Evolutionary conservation across 2,113 vertebrate genomes (phyloP).

Genomic region (Egretta garzetta): DNA sequence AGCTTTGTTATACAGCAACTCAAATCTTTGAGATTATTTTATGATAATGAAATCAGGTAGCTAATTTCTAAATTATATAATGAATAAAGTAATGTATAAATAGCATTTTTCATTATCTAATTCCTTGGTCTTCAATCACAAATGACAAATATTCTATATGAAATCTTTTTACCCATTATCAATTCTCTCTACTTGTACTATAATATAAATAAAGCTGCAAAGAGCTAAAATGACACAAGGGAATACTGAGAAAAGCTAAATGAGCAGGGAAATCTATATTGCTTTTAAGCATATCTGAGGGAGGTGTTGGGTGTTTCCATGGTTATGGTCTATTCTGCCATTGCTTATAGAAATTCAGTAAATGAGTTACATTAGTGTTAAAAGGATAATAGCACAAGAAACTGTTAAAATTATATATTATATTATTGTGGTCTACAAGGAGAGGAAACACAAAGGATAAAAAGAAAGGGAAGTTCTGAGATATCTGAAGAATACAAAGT

Average conservation of each 20-base stretch:
- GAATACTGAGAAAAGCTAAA: slow-evolving; percentile 19
- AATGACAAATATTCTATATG: slow-evolving; percentile 29
- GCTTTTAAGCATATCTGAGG: neutral
- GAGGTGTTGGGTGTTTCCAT: neutral
- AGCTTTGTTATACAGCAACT: neutral
- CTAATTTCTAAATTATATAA: slow-evolving; percentile 17
- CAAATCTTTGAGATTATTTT: neutral
- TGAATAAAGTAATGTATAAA: slow-evolving; percentile 25
- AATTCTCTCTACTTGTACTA: neutral
- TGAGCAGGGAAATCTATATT: neutral
- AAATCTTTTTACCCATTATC: neutral
- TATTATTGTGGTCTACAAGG: neutral
- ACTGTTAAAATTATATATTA: neutral
- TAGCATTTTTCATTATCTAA: slow-evolving; percentile 19
- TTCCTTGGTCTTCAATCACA: slow-evolving; percentile 18
- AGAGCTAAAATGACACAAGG: neutral
- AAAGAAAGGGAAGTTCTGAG: neutral
- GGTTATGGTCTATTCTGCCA: neutral
- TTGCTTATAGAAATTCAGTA: neutral
- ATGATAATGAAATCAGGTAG: slow-evolving; percentile 23
- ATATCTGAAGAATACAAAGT: neutral
- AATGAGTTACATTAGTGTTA: neutral
- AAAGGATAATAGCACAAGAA: neutral
- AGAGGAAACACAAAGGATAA: neutral
- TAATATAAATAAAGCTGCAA: slow-evolving; percentile 31